Evolutionary conservation across 53 echinoderm and acorn worm genomes (phyloP), one percentile per base, ranked within the genome.

Genomic region (Paelopatides confundens): DNA sequence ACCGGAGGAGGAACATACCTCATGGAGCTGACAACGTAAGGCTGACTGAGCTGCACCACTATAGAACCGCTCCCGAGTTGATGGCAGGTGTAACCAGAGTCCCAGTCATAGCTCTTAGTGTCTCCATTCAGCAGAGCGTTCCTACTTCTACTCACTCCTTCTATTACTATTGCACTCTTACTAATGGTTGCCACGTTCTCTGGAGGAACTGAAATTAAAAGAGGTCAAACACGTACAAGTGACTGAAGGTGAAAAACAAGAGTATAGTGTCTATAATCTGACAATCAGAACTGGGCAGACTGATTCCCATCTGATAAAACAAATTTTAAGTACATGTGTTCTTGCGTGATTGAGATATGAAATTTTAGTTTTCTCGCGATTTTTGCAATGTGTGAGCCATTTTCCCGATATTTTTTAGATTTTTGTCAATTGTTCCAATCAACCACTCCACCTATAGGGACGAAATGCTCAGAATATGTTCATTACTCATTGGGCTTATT

Each of bases 61-160:
- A 99, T 99, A 15, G 99, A 95, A 0, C 99, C 99, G 77, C 99
- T 99, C 32, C 99, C 99, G 4, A 99, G 93, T 86, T 99, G 99
- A 66, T 99, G 99, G 30, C 99, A 99, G 11, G 99, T 99, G 76
- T 99, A 99, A 8, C 99, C 99, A 5, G 99, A 99, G 93, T 99
- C 99, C 99, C 99, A 99, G 88, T 99, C 99, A 82, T 99, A 99
- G 93, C 96, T 96, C 85, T 94, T 94, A 49, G 99, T 99, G 89
- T 99, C 99, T 24, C 99, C 99, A 67, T 99, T 99, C 49, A 99
- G 86, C 34, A 99, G 88, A 21, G 99, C 99, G 69, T 99, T 99
- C 35, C 99, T 76, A 66, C 99, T 99, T 13, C 99, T 88, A 58
- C 99, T 99, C 11, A 99, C 99, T 10, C 99, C 99, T 54, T 99